Base-by-base conservation (phyloP, 2,888 invertebrate species). In the Acleris sparsana region DNA sequence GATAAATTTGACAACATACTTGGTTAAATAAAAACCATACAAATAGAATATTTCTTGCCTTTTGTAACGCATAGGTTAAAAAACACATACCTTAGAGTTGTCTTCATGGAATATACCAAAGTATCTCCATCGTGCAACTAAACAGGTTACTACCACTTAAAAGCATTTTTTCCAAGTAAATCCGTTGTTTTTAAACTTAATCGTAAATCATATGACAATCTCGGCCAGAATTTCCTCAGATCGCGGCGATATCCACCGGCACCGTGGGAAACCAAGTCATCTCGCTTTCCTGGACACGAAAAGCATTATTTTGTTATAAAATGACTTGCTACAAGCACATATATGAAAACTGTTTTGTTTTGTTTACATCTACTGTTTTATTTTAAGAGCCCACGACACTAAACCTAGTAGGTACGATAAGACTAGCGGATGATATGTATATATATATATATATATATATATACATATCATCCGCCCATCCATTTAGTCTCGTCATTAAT, bases 231-330 rank as follows among this genome's bases (percentile, higher is more conserved):
- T 65, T 65, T 60, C 60, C 51, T 51, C 65, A 29, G 60, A 61
- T 65, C 39, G 22, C 3, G 3, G 18, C 3, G 65, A 65, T 60
- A 65, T n/a, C 18, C 44, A 49, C 44, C 65, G 60, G 25, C 44
- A 49, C 44, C 65, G 60, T 65, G 65, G 60, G 65, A 65, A 65
- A 56, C 55, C 9, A n/a, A 6, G 51, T 55, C 51, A 61, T 61
- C 65, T 61, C 44, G 49, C 55, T 56, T 61, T 58, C 60, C 65
- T 57, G 60, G 22, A 53, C 60, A 65, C 65, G 60, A 55, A 51
- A 58, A 60, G 49, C 62, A 60, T 56, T 25, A 33, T 60, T 65
- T 46, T 29, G 5, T 44, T 46, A n/a, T 20, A 25, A 25, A 57
- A 16, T 56, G 25, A 57, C 43, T 29, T 9, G n/a, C 17, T n/a